Base-by-base conservation (phyloP, 2,797 vertebrate genomes). In the Prunella strophiata region DNA sequence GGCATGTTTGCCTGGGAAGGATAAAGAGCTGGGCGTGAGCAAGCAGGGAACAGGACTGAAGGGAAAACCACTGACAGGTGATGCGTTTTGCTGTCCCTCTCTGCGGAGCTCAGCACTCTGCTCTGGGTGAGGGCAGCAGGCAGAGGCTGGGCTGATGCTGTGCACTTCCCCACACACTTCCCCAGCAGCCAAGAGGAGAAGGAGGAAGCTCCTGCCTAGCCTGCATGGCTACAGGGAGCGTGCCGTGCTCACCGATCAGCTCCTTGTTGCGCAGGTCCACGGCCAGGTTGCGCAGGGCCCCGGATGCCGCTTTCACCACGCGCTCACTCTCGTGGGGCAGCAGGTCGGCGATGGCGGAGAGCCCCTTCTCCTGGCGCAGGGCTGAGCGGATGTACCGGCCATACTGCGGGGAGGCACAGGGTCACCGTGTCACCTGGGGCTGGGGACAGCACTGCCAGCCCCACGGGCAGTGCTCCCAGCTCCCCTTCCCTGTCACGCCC, bases 221-320 rank as follows among this genome's bases (percentile, higher is more conserved):
- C 45, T 2, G 0, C 9, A 7, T 0, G 2, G 63, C 4, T 0
- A 5, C 0, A 0, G 58, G 42, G 25, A 36, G 5, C 1, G 0
- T 0, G 5, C 1, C 0, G 0, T 2, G 8, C 98, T 98, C 92
- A 99, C 99, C 99, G 14, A 99, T 98, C 58, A 99, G 98, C 62
- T 99, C 98, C 80, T 98, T 98, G 97, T 99, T 99, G 47, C 98
- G 98, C 30, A 98, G 89, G 36, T 99, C 99, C 11, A 99, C 98
- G 4, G 99, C 99, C 97, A 99, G 97, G 97, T 99, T 99, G 76
- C 99, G 98, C 62, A 99, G 98, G 9, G 99, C 99, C 58, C 99
- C 99, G 0, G 99, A 99, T 1, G 99, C 99, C 8, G 99, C 99
- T 71, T 98, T 98, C 85, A 99, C 99, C 38, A 99, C 99, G 1